Evolutionary conservation across 1,140 invertebrate genomes (phyloP), one percentile per base, ranked within the genome.

Genomic region (Brachionus paranguensis): DNA sequence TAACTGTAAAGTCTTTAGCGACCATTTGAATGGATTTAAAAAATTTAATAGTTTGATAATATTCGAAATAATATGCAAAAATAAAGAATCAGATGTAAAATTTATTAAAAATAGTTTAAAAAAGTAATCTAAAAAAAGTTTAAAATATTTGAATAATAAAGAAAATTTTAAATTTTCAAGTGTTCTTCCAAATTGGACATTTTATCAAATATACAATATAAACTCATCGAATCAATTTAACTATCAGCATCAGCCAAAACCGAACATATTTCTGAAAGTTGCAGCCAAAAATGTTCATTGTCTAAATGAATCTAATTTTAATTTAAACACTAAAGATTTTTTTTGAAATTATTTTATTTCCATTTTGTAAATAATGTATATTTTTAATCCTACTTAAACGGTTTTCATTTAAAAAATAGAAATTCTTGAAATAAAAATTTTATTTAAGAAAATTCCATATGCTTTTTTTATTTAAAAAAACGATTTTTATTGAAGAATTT

Each of bases 61-160:
- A n/a, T 50, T 76, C 4, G 72, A 76, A 27, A 33, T 76, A 50
- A 50, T 76, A 3, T 50, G 43, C 24, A 76, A 76, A 76, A 76
- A 76, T 76, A 76, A 76, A 76, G 72, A 76, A 2, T 27, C 72
- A 47, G 72, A 76, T 27, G 24, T 76, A 27, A 50, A 47, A 37
- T 76, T 50, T 47, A 76, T 76, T 50, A 76, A 76, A 50, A 76
- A 76, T 50, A 50, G 45, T 27, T n/a, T 76, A 12, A 76, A 76
- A 76, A 47, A 76, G 70, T 74, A 47, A 74, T 3, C 14, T 45
- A 45, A 45, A 45, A 1, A 17, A 74, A 74, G 8, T 72, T n/a
- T 7, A 47, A 5, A 47, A 47, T 47, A 47, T 47, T 12, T 47
- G 11, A 1, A 0, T 20, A 45, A 45, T 17, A 1, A 7, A 74